These are phyloP conservation scores for Dasyprocta punctata DNA, from an alignment of 2,113 vertebrate species.

Conservation along the genomic window DNA sequence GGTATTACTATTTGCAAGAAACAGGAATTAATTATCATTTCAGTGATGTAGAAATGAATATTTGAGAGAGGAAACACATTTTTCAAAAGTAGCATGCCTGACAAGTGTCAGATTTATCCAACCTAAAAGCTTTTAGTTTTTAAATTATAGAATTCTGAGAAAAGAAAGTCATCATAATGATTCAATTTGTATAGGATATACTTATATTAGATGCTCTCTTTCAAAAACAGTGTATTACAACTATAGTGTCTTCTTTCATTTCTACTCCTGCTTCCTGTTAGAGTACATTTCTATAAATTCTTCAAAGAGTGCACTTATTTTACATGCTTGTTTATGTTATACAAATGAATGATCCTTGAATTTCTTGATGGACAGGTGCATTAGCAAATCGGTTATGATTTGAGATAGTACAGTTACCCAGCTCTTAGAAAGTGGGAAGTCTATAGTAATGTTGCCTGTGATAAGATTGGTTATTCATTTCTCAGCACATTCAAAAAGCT, in stretches of 20 bases:
- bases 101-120: not conserved
- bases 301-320: not conserved
- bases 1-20: not conserved
- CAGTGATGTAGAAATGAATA: not conserved
- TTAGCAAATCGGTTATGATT: slow-evolving; percentile 70
- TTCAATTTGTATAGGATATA: not conserved
- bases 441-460: slow-evolving; percentile 69
- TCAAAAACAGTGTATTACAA: not conserved
- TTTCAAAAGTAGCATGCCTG: slow-evolving; percentile 29
- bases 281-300: slow-evolving; percentile 15
- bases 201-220: not conserved
- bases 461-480: slow-evolving; percentile 74
- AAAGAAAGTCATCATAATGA: not conserved
- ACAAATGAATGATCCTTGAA: slow-evolving; percentile 62
- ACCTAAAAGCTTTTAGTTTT: not conserved
- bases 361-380: slow-evolving; percentile 71
- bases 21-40: not conserved
- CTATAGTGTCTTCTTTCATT: not conserved
- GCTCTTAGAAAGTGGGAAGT: slow-evolving; percentile 67
- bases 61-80: not conserved
- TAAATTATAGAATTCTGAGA: not conserved
- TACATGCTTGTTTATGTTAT: slow-evolving; percentile 39
- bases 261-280: not conserved
- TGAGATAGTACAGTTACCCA: slow-evolving; percentile 47
- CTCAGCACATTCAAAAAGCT: slow-evolving; percentile 51